Evolutionary conservation across 2,888 invertebrate genomes (phyloP), one percentile per base, ranked within the genome.

Genomic region (Boloria selene): DNA sequence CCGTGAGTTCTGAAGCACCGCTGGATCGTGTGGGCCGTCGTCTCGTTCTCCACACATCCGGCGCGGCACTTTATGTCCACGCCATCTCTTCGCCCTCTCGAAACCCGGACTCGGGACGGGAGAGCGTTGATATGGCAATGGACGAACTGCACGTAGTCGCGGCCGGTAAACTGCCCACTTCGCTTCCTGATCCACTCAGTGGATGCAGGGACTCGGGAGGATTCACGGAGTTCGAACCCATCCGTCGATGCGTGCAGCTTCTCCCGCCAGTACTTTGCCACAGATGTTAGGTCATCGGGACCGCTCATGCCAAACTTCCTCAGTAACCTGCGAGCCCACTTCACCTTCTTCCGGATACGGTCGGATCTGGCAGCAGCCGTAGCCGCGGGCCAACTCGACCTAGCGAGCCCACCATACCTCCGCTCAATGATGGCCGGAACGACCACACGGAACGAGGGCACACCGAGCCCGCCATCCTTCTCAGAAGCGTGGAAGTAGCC

Each of bases 61-160:
- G 22, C 22, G 22, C 22, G 22, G 22, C 47, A 47, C 5, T 10
- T 18, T 17, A 1, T 10, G 50, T 50, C 14, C 5, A 16, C 17
- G 17, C 17, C 17, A 7, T 47, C 14, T 47, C 16, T 16, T 17
- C 4, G 14, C 50, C 4, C 13, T 10, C 50, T 50, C 6, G 14
- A 50, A 4, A 22, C 22, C 22, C 22, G 1, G 3, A 22, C 22
- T 22, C 22, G 22, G 0, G 79, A 75, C 0, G 82, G 81, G 0
- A 83, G 69, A 6, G 78, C 73, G 58, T 81, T 80, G 0, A 83
- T 80, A 3, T 79, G 70, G 10, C 76, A 72, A 73, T n/a, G n/a
- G n/a, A n/a, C 67, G 22, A 74, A 75, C 50, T 82, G 76, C 38
- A 83, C 70, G 65, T 65, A 85, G 66, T 83, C 84, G 10, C 74